Percentiles rank a stretch among this genome's conserved stretches.
These are phyloP conservation scores for Heliothis virescens DNA, from an alignment of 1,140 invertebrate species.

Conservation along the genomic window DNA sequence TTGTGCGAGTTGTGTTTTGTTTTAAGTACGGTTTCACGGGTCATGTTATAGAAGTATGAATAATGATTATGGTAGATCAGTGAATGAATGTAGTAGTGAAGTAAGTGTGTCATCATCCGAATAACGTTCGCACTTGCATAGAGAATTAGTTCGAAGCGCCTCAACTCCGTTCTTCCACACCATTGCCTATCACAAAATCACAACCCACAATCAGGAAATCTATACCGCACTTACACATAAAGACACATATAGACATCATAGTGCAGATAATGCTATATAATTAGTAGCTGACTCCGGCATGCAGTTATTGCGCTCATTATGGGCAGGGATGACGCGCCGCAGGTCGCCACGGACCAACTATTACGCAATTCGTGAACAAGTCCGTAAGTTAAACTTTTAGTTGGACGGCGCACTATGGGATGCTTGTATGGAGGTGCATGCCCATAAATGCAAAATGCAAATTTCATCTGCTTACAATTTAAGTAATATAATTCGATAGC, in stretches of 20 bases:
- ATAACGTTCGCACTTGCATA: not conserved
- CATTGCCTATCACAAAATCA: constrained; percentile 6
- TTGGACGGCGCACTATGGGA: too few species aligned
- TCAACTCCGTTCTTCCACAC: constrained; percentile 17
- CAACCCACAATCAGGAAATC: constrained; percentile 22
- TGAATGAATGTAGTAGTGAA: too few species aligned
- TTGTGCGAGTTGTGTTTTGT: constrained; percentile 1
- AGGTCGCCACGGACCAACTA: constrained; percentile 8
- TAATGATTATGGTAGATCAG: not conserved
- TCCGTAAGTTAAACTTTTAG: constrained; percentile 76
- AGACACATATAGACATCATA: not conserved
- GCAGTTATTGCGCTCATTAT: constrained; percentile 42
- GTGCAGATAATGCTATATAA: constrained; percentile 18
- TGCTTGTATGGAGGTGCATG: too few species aligned
- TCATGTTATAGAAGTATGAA: too few species aligned
- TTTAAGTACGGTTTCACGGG: not conserved
- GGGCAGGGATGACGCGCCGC: constrained; percentile 1
- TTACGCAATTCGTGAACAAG: constrained; percentile 57
- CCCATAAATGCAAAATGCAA: too few species aligned
- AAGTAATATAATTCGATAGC: too few species aligned
- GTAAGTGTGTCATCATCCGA: too few species aligned
- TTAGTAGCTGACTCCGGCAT: constrained; percentile 16
- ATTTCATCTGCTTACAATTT: too few species aligned
- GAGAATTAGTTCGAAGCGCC: not conserved
- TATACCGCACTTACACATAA: not conserved